Evolutionary conservation across 2,888 invertebrate species (phyloP).

Genomic region (Eupithecia dodoneata): DNA sequence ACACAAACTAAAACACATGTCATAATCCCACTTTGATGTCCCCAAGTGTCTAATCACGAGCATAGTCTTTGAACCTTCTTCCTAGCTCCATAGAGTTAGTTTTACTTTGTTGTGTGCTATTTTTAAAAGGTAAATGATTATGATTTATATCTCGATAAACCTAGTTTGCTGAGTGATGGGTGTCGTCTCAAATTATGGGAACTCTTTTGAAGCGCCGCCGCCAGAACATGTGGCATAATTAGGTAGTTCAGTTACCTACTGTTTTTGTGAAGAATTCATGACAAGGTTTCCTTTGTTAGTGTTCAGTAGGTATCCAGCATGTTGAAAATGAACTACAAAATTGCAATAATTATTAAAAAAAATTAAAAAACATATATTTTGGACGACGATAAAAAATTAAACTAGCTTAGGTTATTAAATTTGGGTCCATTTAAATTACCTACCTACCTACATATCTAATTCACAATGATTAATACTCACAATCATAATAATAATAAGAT

Average conservation of each 20-base stretch:
- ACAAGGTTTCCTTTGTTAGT: slow-evolving; percentile 17
- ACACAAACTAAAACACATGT: slow-evolving; percentile 43
- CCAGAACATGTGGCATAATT: slow-evolving; percentile 38
- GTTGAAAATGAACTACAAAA: not conserved
- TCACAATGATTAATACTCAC: not conserved
- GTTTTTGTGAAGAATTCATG: slow-evolving; percentile 20
- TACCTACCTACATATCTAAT: not conserved
- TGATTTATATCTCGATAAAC: slow-evolving; percentile 66
- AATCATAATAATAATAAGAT: not conserved
- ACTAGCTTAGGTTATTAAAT: too few relatives aligned
- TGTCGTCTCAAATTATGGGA: slow-evolving; percentile 55
- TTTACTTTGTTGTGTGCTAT: slow-evolving; percentile 19
- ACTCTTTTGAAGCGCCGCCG: slow-evolving; percentile 44
- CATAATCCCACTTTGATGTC: slow-evolving; percentile 45
- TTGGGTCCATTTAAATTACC: too few relatives aligned
- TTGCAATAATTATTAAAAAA: too few relatives aligned
- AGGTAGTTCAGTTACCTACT: slow-evolving; percentile 26
- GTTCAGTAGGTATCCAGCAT: not conserved
- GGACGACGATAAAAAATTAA: too few relatives aligned
- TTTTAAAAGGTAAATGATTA: slow-evolving; percentile 45
- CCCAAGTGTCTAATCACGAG: slow-evolving; percentile 36
- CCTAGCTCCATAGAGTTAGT: not conserved
- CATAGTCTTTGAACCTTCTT: slow-evolving; percentile 25
- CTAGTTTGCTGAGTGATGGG: slow-evolving; percentile 63
- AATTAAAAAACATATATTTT: too few relatives aligned